Base-by-base conservation (phyloP, 2,888 invertebrate species). In the Chymomyza caudatula region DNA sequence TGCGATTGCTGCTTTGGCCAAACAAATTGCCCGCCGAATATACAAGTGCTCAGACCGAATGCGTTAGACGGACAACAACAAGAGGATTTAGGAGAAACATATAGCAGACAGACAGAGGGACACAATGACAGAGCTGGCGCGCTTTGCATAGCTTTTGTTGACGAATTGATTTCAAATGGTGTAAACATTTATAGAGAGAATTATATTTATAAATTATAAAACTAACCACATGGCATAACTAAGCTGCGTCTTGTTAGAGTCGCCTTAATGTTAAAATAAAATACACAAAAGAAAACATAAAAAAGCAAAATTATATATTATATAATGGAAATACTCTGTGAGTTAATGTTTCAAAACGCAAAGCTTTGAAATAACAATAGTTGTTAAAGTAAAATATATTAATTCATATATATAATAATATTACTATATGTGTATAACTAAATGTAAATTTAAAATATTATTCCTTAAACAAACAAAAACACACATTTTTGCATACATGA, bases 281-380 rank as follows among this genome's bases (percentile, higher is more conserved):
- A 62, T 74, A 65, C 17, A 60, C 42, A 66, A 63, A 56, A 61
- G 58, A 60, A 25, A 59, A 49, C 43, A 43, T 55, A 44, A 63
- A 59, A 60, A 61, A 62, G 44, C 64, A 68, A 64, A 65, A 76
- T 67, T 82, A 79, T 79, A 77, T 79, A 85, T 69, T 71, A 73
- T 77, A 85, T 77, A 84, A 78, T 78, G 80, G 64, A 80, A 86
- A 87, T 84, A 84, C 87, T 84, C 84, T 84, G 86, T 85, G 84
- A 87, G 84, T 87, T 85, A 60, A 77, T 74, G 71, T 85, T 81
- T 81, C 74, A 85, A 85, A 76, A 74, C 29, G 67, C 63, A 72
- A 79, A 68, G 76, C 80, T 85, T 83, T 85, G 85, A 69, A 81
- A 85, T 78, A 78, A 80, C 66, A 68, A 60, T 80, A 78, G 70